A percentile compares a stretch with the other conserved stretches of the same genome.
Evolutionary conservation across 2,797 vertebrate species (phyloP).

Genomic region (Hoplostethus atlanticus): DNA sequence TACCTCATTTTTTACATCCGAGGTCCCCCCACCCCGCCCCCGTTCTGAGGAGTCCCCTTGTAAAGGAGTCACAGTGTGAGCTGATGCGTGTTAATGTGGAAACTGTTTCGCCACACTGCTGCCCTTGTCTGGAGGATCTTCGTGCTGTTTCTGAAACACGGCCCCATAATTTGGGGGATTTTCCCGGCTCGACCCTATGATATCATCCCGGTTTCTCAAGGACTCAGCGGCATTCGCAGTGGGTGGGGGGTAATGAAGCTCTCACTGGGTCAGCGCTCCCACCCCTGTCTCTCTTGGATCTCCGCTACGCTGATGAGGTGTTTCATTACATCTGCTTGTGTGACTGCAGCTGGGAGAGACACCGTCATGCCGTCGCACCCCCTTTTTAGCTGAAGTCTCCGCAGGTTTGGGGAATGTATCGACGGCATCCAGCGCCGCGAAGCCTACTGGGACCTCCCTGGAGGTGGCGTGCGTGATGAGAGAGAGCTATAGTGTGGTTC

Average conservation of each 20-base stretch:
- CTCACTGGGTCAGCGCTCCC: constrained; percentile 39
- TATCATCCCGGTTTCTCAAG: constrained; percentile 46
- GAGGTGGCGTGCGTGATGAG: constrained; percentile 5
- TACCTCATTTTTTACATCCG: constrained; percentile 5
- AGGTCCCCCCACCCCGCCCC: neutral
- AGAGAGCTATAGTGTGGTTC: neutral
- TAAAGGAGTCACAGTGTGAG: constrained; percentile 37
- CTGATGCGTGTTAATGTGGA: constrained; percentile 47
- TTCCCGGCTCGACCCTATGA: constrained; percentile 65
- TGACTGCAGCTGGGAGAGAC: constrained; percentile 44
- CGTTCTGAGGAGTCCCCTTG: constrained; percentile 8
- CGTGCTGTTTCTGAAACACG: constrained; percentile 13
- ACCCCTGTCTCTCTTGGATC: constrained; percentile 43
- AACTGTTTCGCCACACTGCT: constrained; percentile 51
- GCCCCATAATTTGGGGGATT: constrained; percentile 40
- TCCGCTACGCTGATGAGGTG: constrained; percentile 50
- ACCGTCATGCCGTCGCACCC: constrained; percentile 33
- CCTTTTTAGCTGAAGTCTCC: constrained; percentile 16
- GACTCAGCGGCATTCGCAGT: constrained; percentile 36
- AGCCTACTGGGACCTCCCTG: constrained; percentile 16
- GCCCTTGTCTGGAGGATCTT: constrained; percentile 55
- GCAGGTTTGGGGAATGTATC: constrained; percentile 33
- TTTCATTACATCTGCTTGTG: constrained; percentile 55
- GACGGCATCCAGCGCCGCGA: neutral
- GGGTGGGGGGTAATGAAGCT: constrained; percentile 28